Base-by-base conservation (phyloP, 2,797 vertebrate genomes). In the Enteromius argenteus region DNA sequence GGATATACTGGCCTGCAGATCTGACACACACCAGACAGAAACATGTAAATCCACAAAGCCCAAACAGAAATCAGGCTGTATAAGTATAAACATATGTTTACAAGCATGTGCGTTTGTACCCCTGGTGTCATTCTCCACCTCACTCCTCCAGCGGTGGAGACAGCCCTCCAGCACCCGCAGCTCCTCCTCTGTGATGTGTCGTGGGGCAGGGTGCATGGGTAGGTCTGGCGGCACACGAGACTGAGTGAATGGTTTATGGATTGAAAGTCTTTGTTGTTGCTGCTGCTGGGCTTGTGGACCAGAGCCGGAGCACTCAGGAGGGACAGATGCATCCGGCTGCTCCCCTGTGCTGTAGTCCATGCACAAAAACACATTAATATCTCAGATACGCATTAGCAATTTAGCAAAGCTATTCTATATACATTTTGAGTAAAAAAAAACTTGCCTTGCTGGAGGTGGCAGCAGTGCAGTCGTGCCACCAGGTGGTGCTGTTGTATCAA, bases 241-340 rank as follows among this genome's bases (percentile, higher is more conserved):
- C 88, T 99, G 98, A 1, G 98, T 99, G 91, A 99, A 99, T 2
- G 98, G 98, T 92, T 99, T 99, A 86, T 98, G 97, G 81, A 99
- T 95, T 60, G 97, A 92, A 10, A 96, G 94, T 90, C 98, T 96
- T 79, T 97, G 97, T 42, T 86, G 72, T 5, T 80, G 69, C 42
- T 85, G 89, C 15, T 78, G 96, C 93, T 62, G 94, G 91, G 49
- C 94, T 21, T 89, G 88, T 17, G 91, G 14, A 11, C 88, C 9
- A 10, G 91, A 85, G 69, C 83, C 93, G 14, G 96, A 94, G 83
- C 91, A 83, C 76, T 99, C 97, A 0, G 84, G 37, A 81, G 93
- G 90, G 75, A 93, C 91, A 56, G 91, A 85, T 85, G 93, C 79
- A 87, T 95, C 96, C 80, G 53, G 53, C n/a, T 95, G 97, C 64